Evolutionary conservation across 1,140 invertebrate species (phyloP).

Genomic region (Drosophila littoralis): DNA sequence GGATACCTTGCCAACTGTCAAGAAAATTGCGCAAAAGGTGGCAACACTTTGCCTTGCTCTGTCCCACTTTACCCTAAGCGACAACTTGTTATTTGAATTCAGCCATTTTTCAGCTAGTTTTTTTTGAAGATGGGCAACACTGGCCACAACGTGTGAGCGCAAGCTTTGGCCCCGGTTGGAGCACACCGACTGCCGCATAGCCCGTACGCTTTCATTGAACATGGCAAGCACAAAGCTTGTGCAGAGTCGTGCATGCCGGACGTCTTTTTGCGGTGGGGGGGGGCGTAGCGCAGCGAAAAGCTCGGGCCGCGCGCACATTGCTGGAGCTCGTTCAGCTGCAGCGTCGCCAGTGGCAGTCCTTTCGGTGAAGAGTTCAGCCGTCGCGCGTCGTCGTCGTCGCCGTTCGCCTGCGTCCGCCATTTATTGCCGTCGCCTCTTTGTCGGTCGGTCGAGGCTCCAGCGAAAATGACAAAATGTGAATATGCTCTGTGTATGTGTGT

Average conservation of each 20-base stretch:
- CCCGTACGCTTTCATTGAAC: background rate
- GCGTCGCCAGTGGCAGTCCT: conserved; percentile 78
- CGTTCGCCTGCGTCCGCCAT: background rate
- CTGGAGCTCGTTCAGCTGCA: conserved; percentile 58
- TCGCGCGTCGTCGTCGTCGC: conserved; percentile 38
- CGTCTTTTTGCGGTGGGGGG: background rate
- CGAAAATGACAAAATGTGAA: conserved; percentile 77
- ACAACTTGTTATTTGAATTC: too few species aligned
- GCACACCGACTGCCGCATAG: conserved; percentile 1
- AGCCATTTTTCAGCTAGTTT: too few species aligned
- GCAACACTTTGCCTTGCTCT: too few species aligned
- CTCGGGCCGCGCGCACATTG: conserved; percentile 42
- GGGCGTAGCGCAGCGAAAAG: conserved; percentile 25
- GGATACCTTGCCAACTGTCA: too few species aligned
- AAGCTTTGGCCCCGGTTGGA: conserved; percentile 19
- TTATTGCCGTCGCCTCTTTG: conserved; percentile 27
- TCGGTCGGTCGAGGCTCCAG: conserved; percentile 38
- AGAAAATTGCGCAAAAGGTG: too few species aligned
- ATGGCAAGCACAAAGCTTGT: background rate
- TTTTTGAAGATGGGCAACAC: too few species aligned
- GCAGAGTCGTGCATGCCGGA: conserved; percentile 15
- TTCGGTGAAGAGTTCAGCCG: conserved; percentile 80
- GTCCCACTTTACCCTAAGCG: too few species aligned
- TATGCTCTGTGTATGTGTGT: conserved; percentile 28
- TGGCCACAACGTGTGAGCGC: background rate